Evolutionary conservation across 2,797 vertebrate species (phyloP), one percentile per base, ranked within the genome.

Genomic region (Crax fasciolata): DNA sequence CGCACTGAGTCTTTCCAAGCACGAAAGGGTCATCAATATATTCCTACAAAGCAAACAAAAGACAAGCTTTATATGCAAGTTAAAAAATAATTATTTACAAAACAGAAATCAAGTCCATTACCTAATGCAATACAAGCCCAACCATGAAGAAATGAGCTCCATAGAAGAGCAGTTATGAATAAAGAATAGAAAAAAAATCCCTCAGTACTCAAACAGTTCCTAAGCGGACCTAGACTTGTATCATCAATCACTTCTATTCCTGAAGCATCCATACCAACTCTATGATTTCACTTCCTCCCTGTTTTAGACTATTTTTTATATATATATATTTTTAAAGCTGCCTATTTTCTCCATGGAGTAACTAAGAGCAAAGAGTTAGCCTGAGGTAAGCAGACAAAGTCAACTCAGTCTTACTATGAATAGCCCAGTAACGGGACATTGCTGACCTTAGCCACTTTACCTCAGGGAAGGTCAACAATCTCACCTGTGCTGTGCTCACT

Each of bases 121-220:
- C 75, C 79, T 35, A 89, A 80, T 11, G 27, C 44, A 86, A 48
- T 7, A 43, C 5, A 79, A 87, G 23, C 48, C 30, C 32, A 87
- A 41, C 2, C 3, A 61, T 1, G 5, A 84, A 88, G 91, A 71
- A 18, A 66, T 0, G 0, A 25, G 51, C 27, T 63, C n/a, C 46
- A 65, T 17, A 49, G 14, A 77, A 73, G n/a, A 84, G 75, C n/a
- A 72, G 20, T 28, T 94, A 51, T 24, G 38, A 28, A 23, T 11
- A 62, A 82, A 72, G 52, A 68, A 79, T 8, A 80, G 49, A 18
- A 30, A 63, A 68, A 27, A 79, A 51, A 35, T 1, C 11, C 10
- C 30, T 49, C 48, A n/a, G 49, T 46, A 15, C 52, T 78, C n/a
- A 46, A 23, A 41, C 5, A 23, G 11, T 20, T 93, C 38, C 62